Evolutionary conservation across 2,888 invertebrate genomes (phyloP).

Genomic region (Leptothorax acervorum): DNA sequence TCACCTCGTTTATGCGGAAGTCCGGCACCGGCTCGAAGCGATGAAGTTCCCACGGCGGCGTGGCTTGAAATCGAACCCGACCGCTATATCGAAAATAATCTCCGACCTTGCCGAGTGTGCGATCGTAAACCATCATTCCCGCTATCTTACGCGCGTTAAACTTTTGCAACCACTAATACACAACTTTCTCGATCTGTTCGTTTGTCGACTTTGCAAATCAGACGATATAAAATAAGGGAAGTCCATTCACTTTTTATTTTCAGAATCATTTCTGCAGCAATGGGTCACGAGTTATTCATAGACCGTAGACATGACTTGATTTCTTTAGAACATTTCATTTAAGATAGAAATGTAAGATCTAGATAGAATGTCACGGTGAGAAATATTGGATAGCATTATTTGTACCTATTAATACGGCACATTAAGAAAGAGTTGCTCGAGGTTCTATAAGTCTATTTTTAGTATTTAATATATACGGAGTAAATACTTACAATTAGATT

Average conservation of each 20-base stretch:
- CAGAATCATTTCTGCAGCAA: neutral
- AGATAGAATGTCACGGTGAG: neutral
- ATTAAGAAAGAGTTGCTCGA: neutral
- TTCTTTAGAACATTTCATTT: neutral
- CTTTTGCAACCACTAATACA: neutral
- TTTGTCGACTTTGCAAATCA: slow-evolving; percentile 22
- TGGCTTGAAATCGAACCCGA: slow-evolving; percentile 50
- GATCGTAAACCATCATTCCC: slow-evolving; percentile 8
- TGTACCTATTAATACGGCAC: neutral
- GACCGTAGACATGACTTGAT: neutral
- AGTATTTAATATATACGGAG: neutral
- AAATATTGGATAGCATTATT: neutral
- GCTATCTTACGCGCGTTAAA: slow-evolving; percentile 14
- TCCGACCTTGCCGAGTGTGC: slow-evolving; percentile 6
- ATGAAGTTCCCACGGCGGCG: slow-evolving; percentile 42
- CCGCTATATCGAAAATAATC: slow-evolving; percentile 51
- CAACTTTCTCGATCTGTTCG: neutral
- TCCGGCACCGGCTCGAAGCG: slow-evolving; percentile 45
- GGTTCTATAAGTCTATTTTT: neutral
- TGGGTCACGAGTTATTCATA: neutral
- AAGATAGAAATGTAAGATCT: neutral
- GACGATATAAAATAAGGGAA: neutral
- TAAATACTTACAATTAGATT: neutral
- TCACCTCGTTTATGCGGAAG: slow-evolving; percentile 54
- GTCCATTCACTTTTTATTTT: neutral